These are phyloP conservation scores for Chelonoidis abingdonii DNA, from an alignment of 2,113 vertebrate species.

Conservation along the genomic window DNA sequence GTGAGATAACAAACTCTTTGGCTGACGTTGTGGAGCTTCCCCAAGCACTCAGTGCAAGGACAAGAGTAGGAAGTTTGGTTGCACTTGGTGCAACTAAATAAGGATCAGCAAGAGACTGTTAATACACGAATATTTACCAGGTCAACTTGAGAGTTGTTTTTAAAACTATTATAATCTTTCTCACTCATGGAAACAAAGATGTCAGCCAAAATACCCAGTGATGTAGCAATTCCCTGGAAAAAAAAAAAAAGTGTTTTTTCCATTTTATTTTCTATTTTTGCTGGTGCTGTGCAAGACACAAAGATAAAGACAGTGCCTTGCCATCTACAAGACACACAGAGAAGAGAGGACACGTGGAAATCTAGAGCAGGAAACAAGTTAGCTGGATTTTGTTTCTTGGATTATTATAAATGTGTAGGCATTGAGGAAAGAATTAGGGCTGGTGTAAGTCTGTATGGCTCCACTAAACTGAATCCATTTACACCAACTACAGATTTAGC, in stretches of 20 bases:
- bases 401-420: not conserved
- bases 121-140: constrained; percentile 78
- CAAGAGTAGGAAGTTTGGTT: not conserved
- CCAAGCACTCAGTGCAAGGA: not conserved
- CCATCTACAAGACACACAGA: not conserved
- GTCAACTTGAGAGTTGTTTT: constrained; percentile 77
- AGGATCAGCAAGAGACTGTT: not conserved
- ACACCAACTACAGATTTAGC: not conserved
- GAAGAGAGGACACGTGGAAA: not conserved
- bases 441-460: not conserved
- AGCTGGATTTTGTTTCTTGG: not conserved
- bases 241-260: not conserved
- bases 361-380: not conserved
- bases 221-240: constrained; percentile 87
- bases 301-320: not conserved
- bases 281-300: not conserved
- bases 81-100: not conserved
- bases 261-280: not conserved
- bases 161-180: constrained; percentile 87
- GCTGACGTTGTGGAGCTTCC: not conserved
- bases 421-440: not conserved
- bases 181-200: constrained; percentile 93
- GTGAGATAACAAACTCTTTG: not conserved
- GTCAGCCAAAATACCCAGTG: constrained; percentile 90
- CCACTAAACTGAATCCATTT: not conserved